phyloP scores from a whole-genome alignment of 1,140 invertebrate genomes.

The Conus betulinus region DNA sequence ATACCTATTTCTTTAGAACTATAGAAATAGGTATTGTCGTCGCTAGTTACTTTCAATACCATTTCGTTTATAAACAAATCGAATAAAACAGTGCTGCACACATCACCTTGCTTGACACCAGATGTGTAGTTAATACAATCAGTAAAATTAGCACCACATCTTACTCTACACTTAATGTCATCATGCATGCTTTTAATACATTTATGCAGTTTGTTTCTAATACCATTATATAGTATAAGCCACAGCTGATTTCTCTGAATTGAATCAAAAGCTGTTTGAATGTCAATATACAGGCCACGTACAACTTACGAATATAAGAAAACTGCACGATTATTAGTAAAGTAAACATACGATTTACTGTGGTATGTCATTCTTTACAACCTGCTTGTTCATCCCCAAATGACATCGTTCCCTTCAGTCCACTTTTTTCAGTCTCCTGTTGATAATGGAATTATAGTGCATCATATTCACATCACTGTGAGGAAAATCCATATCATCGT shows the following conservation, averaged over 20 bases:
- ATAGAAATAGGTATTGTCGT: background rate
- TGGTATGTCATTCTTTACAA: background rate
- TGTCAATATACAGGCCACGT: constrained; percentile 1
- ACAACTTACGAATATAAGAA: background rate
- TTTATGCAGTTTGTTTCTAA: background rate
- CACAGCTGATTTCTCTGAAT: background rate
- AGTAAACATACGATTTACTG: background rate
- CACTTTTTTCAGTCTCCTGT: background rate
- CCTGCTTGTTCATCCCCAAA: background rate
- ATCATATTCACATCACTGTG: background rate
- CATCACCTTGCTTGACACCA: background rate
- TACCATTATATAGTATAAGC: background rate
- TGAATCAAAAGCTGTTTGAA: background rate
- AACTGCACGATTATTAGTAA: background rate
- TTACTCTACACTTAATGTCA: background rate
- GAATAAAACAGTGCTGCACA: background rate
- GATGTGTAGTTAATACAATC: background rate
- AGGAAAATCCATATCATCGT: background rate
- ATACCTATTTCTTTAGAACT: too few relatives aligned
- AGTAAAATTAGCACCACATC: background rate
- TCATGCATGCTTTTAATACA: background rate
- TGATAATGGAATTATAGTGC: background rate
- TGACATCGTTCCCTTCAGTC: background rate
- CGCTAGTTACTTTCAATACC: background rate
- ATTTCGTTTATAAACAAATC: background rate